Evolutionary conservation across 2,113 vertebrate genomes (phyloP).

Genomic region (Proteles cristata): DNA sequence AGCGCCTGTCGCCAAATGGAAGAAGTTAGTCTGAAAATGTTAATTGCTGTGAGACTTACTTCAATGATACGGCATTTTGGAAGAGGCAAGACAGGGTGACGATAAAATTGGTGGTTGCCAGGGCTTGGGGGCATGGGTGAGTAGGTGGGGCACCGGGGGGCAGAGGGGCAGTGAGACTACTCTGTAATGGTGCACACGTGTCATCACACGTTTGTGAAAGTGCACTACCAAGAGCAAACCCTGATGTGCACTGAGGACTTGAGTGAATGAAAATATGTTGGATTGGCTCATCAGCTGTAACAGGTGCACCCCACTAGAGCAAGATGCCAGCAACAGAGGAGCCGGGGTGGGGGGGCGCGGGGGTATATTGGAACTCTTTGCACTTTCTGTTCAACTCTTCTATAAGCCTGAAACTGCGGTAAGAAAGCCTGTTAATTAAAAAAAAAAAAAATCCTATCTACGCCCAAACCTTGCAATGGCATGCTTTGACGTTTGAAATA

Average conservation of each 20-base stretch:
- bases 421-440: neutral
- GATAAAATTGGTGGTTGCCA: neutral
- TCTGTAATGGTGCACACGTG: fast-evolving
- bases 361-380: neutral
- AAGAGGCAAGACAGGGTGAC: neutral
- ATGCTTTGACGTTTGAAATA: neutral
- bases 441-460: neutral
- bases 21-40: neutral
- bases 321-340: neutral
- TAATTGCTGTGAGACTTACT: neutral
- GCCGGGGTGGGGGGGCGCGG: fast-evolving
- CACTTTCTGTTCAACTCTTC: neutral
- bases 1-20: fast-evolving
- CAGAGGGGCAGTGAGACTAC: neutral
- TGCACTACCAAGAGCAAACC: neutral
- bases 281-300: neutral
- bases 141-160: fast-evolving
- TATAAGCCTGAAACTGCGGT: neutral
- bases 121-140: too few relatives aligned
- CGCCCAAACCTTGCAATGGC: neutral
- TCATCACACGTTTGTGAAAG: fast-evolving
- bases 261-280: fast-evolving
- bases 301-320: fast-evolving
- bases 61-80: neutral
- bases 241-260: fast-evolving